phyloP scores from a whole-genome alignment of 2,888 invertebrate species.

The Drosophila parthenogenetica region DNA sequence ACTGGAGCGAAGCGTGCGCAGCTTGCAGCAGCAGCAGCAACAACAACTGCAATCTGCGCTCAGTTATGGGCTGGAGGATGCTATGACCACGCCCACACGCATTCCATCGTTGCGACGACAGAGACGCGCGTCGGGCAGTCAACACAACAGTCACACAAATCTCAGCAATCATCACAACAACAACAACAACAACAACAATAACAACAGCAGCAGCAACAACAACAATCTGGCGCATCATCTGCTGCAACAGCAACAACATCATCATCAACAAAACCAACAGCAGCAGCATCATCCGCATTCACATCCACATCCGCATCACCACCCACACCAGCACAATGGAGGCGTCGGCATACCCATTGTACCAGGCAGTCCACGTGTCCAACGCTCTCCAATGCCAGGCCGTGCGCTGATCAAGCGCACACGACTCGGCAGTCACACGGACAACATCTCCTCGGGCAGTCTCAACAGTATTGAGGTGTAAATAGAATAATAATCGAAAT shows the following conservation, averaged over 20 bases:
- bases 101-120: slow-evolving; percentile 84
- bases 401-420: slow-evolving; percentile 83
- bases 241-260: slow-evolving; percentile 47
- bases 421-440: slow-evolving; percentile 84
- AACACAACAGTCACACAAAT: slow-evolving; percentile 74
- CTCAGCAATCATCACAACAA: slow-evolving; percentile 44
- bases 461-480: slow-evolving; percentile 85
- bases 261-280: slow-evolving; percentile 57
- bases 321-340: slow-evolving; percentile 14
- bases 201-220: slow-evolving; percentile 39
- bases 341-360: slow-evolving; percentile 82
- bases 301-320: slow-evolving; percentile 31
- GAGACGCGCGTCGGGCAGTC: slow-evolving; percentile 80
- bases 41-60: slow-evolving; percentile 61
- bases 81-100: slow-evolving; percentile 77
- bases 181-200: slow-evolving; percentile 38
- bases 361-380: slow-evolving; percentile 84
- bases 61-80: slow-evolving; percentile 72
- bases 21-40: slow-evolving; percentile 70
- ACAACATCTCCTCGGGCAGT: slow-evolving; percentile 85
- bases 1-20: slow-evolving; percentile 82
- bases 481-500: neutral
- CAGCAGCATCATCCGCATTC: slow-evolving; percentile 61
- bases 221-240: slow-evolving; percentile 64
- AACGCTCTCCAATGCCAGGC: slow-evolving; percentile 84